Base-by-base conservation (phyloP, 2,113 vertebrate species). In the Pollachius pollachius region DNA sequence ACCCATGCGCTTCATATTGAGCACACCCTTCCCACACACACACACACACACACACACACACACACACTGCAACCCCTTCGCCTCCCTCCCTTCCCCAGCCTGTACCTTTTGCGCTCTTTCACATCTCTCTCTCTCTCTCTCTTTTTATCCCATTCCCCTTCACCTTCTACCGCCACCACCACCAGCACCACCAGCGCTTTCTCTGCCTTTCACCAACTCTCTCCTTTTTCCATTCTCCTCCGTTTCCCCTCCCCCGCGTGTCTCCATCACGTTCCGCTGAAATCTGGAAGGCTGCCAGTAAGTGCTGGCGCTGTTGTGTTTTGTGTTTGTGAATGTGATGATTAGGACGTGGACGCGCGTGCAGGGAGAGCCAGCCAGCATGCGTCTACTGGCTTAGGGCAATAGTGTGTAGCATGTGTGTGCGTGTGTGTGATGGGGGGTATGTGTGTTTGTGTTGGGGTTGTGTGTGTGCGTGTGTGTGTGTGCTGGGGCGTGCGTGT, bases 281-380 rank as follows among this genome's bases (percentile, higher is more conserved):
- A 68, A 79, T 76, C 41, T 85, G 88, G 83, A 82, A 21, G 64
- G 52, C 74, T 77, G 86, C 88, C 84, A 88, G 68, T 67, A 25
- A 48, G 23, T 67, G 70, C 41, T 64, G 73, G 23, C 19, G 48
- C 66, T n/a, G 59, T 64, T 62, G 74, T 65, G 37, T 41, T 7
- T 41, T 64, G 65, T 63, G 71, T 72, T 74, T 74, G 68, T 77
- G 37, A 41, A 41, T 41, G 37, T 11, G 11, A 41, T 41, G 37
- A 41, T 41, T 41, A 41, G 37, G 37, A 7, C 11, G 37, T 41
- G 11, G 37, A 41, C 5, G 37, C 37, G 37, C 11, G 37, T 41
- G 37, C 11, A 11, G 37, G 37, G 37, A 41, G 37, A 41, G 37
- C 37, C 37, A 41, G 37, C 5, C 3, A 41, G 5, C 37, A 11